Conservation (phyloP, 2,113 vertebrate species). For the Austrofundulus limnaeus region DNA sequence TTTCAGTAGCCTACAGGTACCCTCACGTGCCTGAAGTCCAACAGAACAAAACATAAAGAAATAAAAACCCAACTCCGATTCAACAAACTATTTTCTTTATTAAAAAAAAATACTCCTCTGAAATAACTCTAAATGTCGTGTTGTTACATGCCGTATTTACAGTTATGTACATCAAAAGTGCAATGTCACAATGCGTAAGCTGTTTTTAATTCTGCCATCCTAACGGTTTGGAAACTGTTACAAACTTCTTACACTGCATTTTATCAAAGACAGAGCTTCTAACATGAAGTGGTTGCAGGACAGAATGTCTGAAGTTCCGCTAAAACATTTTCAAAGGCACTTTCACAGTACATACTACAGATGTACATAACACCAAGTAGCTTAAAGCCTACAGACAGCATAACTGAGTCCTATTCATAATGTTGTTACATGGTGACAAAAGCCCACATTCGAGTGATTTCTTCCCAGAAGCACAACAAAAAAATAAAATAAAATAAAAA, state of each 20-base stretch:
- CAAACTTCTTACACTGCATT: conserved; percentile 44
- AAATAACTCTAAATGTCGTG: conserved; percentile 85
- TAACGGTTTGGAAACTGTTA: conserved; percentile 75
- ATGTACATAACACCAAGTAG: conserved; percentile 87
- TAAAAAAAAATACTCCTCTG: conserved; percentile 88
- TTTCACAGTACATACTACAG: conserved; percentile 95
- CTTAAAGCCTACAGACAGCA: conserved; percentile 84
- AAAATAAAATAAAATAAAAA: no score
- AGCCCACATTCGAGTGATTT: conserved; percentile 48
- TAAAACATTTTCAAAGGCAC: conserved; percentile 96
- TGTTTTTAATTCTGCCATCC: conserved; percentile 72
- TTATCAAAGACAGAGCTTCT: conserved; percentile 60
- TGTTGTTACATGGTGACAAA: conserved; percentile 61
- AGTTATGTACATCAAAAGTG: conserved; percentile 98
- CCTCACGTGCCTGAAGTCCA: neutral
- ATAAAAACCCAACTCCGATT: conserved; percentile 32
- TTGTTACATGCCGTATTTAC: conserved; percentile 96
- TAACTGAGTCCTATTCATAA: conserved; percentile 80
- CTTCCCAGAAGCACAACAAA: conserved; percentile 45
- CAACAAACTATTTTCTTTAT: conserved; percentile 94
- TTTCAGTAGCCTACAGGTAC: no score
- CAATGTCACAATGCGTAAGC: conserved; percentile 90
- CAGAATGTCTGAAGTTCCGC: conserved; percentile 86
- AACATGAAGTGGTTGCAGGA: conserved; percentile 78
- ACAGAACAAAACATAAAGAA: neutral